A percentile compares a stretch with the other conserved stretches of the same genome.
These are phyloP conservation scores for Eugnorisma glareosa DNA, from an alignment of 2,888 invertebrate species.

Conservation along the genomic window DNA sequence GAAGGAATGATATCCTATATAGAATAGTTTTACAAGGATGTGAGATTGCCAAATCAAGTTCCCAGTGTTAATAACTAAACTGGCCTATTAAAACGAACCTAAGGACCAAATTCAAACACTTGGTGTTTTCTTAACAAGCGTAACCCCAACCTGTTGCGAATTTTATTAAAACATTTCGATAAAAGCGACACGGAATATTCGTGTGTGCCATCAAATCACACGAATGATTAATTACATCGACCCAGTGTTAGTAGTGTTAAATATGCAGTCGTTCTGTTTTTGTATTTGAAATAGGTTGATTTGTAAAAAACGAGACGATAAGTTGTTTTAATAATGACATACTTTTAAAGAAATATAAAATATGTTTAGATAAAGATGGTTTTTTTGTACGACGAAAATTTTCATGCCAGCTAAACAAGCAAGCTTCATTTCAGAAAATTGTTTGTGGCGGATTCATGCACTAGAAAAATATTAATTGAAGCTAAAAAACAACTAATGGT, in stretches of 20 bases:
- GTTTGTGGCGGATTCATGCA: conserved; percentile 33
- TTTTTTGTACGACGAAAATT: background rate
- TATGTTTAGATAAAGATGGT: background rate
- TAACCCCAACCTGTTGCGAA: conserved; percentile 46
- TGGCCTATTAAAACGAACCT: background rate
- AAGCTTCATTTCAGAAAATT: conserved; percentile 14
- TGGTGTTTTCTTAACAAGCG: conserved; percentile 44
- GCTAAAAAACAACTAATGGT: conserved; percentile 52
- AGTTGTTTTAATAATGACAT: too few relatives aligned
- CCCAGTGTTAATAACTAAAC: background rate
- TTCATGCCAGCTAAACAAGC: conserved; percentile 4
- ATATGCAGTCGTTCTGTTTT: conserved; percentile 35
- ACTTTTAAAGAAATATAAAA: background rate
- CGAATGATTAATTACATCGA: conserved; percentile 52
- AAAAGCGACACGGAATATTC: conserved; percentile 36
- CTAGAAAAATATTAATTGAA: conserved; percentile 59
- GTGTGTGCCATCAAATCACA: conserved; percentile 50
- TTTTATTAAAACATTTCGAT: conserved; percentile 48
- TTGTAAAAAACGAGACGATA: too few relatives aligned
- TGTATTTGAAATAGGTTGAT: background rate
- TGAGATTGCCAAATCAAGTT: background rate
- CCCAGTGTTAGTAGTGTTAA: conserved; percentile 49
- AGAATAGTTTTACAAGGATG: too few relatives aligned
- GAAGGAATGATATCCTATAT: too few relatives aligned
- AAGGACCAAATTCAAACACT: conserved; percentile 31